Base-by-base conservation (phyloP, 2,888 invertebrate genomes). In the Pharmacophagus antenor region DNA sequence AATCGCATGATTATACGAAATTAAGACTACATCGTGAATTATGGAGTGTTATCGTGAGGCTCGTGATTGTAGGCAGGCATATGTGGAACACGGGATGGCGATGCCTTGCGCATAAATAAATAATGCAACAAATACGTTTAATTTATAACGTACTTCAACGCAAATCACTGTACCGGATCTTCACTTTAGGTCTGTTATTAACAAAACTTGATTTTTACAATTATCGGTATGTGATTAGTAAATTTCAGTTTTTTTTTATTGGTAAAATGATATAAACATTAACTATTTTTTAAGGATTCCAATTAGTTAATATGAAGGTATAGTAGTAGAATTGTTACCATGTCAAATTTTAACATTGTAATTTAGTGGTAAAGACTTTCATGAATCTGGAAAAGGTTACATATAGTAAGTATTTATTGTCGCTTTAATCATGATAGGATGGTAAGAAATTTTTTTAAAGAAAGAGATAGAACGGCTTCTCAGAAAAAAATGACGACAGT, bases 31-130 rank as follows among this genome's bases (percentile, higher is more conserved):
- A 54, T 55, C 46, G 54, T 60, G 55, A 60, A 44, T 46, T 27
- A 23, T 21, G 12, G 31, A 17, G 21, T 23, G 22, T 46, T 44
- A 55, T 42, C 49, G 27, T 54, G 42, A 22, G 44, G 31, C 21
- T 22, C 56, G 42, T 49, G 49, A 56, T 44, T 18, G 23, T 12
- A 42, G 17, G 23, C 58, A 44, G 46, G 52, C 25, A 58, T 25
- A 12, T 46, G 31, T 23, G 25, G 41, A 47, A 22, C 54, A 25
- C n/a, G 48, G 22, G 31, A 37, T 12, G 58, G 23, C 27, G 42
- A 49, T 49, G 59, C 44, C 27, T n/a, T 49, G 46, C 18, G 50
- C 55, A 60, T 60, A 56, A 37, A 25, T 51, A 60, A 60, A 60
- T 23, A 51, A 31, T 2, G 37, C n/a, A 44, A 44, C 31, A 60